phyloP scores from a whole-genome alignment of 1,140 invertebrate genomes.

The Drosophila sturtevanti region DNA sequence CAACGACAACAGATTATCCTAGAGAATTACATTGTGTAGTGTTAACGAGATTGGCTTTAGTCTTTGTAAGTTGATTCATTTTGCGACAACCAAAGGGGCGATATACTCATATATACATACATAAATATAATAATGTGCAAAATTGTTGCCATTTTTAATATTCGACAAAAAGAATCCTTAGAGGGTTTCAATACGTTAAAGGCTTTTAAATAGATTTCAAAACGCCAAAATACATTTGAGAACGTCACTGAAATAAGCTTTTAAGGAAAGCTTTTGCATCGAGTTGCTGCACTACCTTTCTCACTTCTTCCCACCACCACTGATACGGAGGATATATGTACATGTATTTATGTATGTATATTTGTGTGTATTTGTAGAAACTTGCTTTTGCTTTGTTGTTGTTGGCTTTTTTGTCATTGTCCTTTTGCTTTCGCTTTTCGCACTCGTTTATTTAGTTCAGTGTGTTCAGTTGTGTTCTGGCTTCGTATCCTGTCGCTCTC shows the following conservation, averaged over 20 bases:
- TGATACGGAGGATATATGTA: too few species aligned
- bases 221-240: background rate
- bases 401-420: constrained; percentile 63
- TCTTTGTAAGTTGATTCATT: too few species aligned
- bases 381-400: constrained; percentile 32
- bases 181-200: too few species aligned
- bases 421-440: constrained; percentile 73
- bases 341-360: too few species aligned
- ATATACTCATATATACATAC: too few species aligned
- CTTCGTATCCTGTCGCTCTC: constrained; percentile 74
- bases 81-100: too few species aligned
- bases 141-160: too few species aligned
- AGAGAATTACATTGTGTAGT: too few species aligned
- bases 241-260: background rate
- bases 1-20: too few species aligned
- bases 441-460: constrained; percentile 76
- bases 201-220: background rate
- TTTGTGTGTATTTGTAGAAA: background rate
- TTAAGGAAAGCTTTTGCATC: background rate
- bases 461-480: constrained; percentile 73
- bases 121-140: too few species aligned
- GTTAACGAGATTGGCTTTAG: too few species aligned
- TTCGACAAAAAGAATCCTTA: too few species aligned
- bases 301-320: constrained; percentile 23
- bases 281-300: background rate